Percentiles rank a stretch among this genome's conserved stretches.
Conservation (phyloP, 2,797 vertebrate genomes). For the Hapalemur alaotrensis region DNA sequence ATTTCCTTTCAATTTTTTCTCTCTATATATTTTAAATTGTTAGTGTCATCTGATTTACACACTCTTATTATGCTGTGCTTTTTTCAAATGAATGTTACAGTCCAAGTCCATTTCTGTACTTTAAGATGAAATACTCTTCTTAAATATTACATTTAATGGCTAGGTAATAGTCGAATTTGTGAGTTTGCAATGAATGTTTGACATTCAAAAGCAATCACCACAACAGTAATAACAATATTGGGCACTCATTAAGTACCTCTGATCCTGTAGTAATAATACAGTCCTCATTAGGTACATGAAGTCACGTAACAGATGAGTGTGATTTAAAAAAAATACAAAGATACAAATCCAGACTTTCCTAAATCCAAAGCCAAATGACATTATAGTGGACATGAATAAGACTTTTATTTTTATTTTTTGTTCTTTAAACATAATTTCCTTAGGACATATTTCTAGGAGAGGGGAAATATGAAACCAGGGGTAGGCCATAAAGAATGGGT, state of each 20-base stretch:
- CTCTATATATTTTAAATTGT: background rate
- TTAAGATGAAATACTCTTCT: background rate
- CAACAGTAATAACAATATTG: background rate
- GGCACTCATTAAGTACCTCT: background rate
- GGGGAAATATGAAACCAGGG: background rate
- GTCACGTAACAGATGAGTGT: background rate
- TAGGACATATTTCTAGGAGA: background rate
- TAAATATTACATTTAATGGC: background rate
- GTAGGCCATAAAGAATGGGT: background rate
- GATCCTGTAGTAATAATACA: background rate
- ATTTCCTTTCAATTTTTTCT: background rate
- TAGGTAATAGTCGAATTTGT: background rate
- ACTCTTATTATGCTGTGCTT: background rate
- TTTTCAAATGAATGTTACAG: background rate
- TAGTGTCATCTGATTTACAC: background rate
- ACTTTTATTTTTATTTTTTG: background rate
- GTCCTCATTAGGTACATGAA: background rate
- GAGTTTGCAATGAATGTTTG: background rate
- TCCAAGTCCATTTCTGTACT: background rate
- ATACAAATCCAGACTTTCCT: background rate
- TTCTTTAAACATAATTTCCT: conserved; percentile 18
- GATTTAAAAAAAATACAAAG: background rate
- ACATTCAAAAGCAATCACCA: background rate
- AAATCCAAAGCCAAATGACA: background rate
- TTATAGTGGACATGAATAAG: background rate